These are phyloP conservation scores for Eustalomyia histrio DNA, from an alignment of 2,888 invertebrate genomes.

Conservation along the genomic window DNA sequence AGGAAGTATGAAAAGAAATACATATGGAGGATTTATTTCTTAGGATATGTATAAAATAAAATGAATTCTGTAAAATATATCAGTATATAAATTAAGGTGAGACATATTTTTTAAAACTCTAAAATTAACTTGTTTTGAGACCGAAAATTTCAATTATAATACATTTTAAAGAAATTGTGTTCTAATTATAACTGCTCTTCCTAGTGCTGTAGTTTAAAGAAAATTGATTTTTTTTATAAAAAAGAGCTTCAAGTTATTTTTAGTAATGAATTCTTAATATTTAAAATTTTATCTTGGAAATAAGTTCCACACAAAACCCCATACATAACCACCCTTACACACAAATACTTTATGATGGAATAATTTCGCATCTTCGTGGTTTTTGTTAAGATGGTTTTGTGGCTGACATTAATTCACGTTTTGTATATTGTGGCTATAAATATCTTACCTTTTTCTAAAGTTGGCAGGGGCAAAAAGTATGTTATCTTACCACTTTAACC, in stretches of 20 bases:
- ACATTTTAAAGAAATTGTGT: no score
- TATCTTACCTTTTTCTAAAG: background rate
- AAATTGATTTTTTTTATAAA: no score
- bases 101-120: background rate
- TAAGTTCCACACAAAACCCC: no score
- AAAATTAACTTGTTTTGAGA: background rate
- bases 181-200: no score
- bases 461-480: background rate
- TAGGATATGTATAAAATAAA: conserved; percentile 9
- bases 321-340: background rate
- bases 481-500: background rate
- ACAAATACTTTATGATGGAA: background rate
- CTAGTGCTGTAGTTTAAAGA: no score
- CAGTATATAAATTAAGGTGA: background rate
- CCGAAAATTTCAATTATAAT: background rate
- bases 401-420: conserved; percentile 45
- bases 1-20: conserved; percentile 12
- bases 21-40: background rate
- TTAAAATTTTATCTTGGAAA: no score
- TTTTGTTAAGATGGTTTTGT: conserved; percentile 15
- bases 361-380: conserved; percentile 16
- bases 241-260: no score
- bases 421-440: background rate
- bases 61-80: conserved; percentile 17
- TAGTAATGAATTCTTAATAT: no score